Percentiles rank a stretch among this genome's conserved stretches.
Conservation (phyloP, 2,888 invertebrate genomes). For the Bugulina stolonifera region DNA sequence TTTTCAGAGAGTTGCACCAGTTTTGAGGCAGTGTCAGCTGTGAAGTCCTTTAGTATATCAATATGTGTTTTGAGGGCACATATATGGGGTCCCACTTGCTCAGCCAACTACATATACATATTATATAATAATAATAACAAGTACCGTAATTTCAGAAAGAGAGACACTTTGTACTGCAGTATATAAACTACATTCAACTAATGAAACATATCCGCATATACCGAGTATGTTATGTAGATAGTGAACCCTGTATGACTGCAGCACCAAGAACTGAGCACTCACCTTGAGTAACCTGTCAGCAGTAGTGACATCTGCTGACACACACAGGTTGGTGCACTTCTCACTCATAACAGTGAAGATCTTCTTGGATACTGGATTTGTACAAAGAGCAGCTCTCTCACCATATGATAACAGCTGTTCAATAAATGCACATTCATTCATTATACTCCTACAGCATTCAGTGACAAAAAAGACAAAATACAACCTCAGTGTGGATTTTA, state of each 20-base stretch:
- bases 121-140: too few species aligned
- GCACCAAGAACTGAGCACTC: too few species aligned
- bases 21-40: slow-evolving; percentile 59
- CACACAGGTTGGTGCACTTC: slow-evolving; percentile 81
- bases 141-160: too few species aligned
- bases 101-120: slow-evolving; percentile 54
- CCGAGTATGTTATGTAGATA: too few species aligned
- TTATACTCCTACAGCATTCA: too few species aligned
- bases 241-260: too few species aligned
- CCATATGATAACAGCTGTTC: slow-evolving; percentile 35
- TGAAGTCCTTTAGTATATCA: slow-evolving; percentile 80
- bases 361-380: slow-evolving; percentile 48
- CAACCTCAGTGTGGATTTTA: too few species aligned
- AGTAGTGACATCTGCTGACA: slow-evolving; percentile 78
- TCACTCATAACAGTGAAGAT: slow-evolving; percentile 63
- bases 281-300: slow-evolving; percentile 64
- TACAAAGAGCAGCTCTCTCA: slow-evolving; percentile 37
- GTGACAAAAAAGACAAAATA: too few species aligned
- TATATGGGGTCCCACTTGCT: slow-evolving; percentile 71
- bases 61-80: slow-evolving; percentile 83
- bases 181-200: too few species aligned
- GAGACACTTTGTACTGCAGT: too few species aligned
- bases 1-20: slow-evolving; percentile 66
- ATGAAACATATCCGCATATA: too few species aligned
- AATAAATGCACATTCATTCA: too few species aligned